A percentile compares a stretch with the other conserved stretches of the same genome.
phyloP scores from a whole-genome alignment of 2,888 invertebrate genomes.

The Drosophila mulleri region DNA sequence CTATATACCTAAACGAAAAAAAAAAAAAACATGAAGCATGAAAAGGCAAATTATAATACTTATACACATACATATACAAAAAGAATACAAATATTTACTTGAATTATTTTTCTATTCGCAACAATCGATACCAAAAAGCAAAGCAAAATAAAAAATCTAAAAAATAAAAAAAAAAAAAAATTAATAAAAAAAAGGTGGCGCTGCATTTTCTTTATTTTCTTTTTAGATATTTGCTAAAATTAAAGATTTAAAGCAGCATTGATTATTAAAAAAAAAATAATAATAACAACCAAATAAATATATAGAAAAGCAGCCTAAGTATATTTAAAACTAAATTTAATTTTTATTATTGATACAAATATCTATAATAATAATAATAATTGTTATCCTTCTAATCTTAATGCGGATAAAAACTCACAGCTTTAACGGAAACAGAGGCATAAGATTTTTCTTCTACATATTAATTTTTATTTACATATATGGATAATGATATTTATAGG shows the following conservation, averaged over 20 bases:
- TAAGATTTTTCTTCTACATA: slow-evolving; percentile 82
- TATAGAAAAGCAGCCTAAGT: slow-evolving; percentile 53
- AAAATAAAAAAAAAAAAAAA: slow-evolving; percentile 29
- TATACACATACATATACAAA: slow-evolving; percentile 74
- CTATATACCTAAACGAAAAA: slow-evolving; percentile 65
- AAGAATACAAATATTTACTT: slow-evolving; percentile 60
- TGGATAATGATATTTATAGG: slow-evolving; percentile 70
- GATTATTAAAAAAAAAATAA: slow-evolving; percentile 33
- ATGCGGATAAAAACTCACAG: slow-evolving; percentile 84
- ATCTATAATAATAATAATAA: slow-evolving; percentile 55
- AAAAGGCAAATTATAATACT: slow-evolving; percentile 67
- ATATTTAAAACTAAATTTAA: slow-evolving; percentile 50
- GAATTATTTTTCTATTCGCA: slow-evolving; percentile 79
- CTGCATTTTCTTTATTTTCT: slow-evolving; percentile 59
- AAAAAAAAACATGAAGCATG: slow-evolving; percentile 4
- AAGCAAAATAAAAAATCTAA: slow-evolving; percentile 24
- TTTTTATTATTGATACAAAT: slow-evolving; percentile 39
- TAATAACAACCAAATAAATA: slow-evolving; percentile 23
- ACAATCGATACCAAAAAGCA: slow-evolving; percentile 63
- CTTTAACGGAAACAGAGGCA: slow-evolving; percentile 81
- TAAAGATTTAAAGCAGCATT: slow-evolving; percentile 48
- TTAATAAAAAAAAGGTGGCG: slow-evolving; percentile 50
- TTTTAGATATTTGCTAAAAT: slow-evolving; percentile 68
- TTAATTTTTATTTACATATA: slow-evolving; percentile 74
- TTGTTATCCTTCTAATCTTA: slow-evolving; percentile 78